Evolutionary conservation across 1,140 invertebrate species (phyloP), one percentile per base, ranked within the genome.

Genomic region (Drosophila setifemur): DNA sequence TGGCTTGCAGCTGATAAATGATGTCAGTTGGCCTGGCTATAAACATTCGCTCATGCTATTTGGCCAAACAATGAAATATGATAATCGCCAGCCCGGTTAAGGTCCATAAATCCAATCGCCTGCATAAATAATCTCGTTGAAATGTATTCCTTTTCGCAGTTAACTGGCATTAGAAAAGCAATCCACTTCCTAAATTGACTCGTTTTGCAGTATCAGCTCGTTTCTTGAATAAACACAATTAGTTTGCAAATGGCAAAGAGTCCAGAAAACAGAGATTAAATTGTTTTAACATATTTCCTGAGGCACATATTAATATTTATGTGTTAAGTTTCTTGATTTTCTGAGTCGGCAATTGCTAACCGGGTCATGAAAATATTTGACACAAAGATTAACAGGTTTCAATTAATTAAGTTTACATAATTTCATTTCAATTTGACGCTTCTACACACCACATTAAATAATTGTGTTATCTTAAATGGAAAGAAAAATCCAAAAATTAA

Each of bases 1-100:
- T 61, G 28, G 67, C 45, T 72, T 72, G 68, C 67, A 72, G 47
- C 68, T 72, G 69, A 72, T 72, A 72, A 72, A 72, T 71, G 69
- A 61, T 50, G 42, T 43, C 68, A 52, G 68, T 61, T 71, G 61
- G 49, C 29, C 54, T 19, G 66, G 54, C 47, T 40, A 71, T 72
- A 61, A 61, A 72, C 67, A 71, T 52, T 70, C 49, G 66, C 21
- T 40, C 35, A 44, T 58, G 37, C 60, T 60, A 48, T 64, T 29
- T 40, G 43, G 61, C 43, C 58, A 66, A 64, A 64, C 61, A 72
- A 72, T 72, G 68, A 72, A 72, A 63, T 73, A 73, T 64, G 68
- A 73, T 64, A 73, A 72, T 71, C 67, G 44, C 53, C 14, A n/a
- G 26, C 4, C 42, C 18, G 31, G 29, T 23, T 31, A 26, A 44